A percentile compares a stretch with the other conserved stretches of the same genome.
phyloP scores from a whole-genome alignment of 1,140 invertebrate genomes.

The Pseudomyrmex dendroicus region DNA sequence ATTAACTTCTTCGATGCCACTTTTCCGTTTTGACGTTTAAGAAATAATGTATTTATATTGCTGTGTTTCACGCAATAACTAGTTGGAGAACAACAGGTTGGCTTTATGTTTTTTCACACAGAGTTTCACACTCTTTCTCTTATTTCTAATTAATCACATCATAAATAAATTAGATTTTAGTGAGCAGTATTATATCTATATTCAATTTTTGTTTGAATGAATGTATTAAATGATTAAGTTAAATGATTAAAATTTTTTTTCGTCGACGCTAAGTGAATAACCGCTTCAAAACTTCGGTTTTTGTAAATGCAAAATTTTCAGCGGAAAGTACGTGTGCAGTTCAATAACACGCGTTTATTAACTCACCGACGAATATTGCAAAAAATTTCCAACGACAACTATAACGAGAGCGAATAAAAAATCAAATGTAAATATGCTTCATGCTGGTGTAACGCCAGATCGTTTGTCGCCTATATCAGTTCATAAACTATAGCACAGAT shows the following conservation, averaged over 20 bases:
- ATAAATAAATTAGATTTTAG: slow-evolving; percentile 7
- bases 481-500: slow-evolving; percentile 22
- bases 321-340: neutral
- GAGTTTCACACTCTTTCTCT: too few relatives aligned
- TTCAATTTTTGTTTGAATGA: neutral
- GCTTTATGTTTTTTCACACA: too few relatives aligned
- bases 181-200: too few relatives aligned
- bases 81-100: neutral
- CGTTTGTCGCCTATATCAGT: slow-evolving; percentile 11
- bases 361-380: neutral
- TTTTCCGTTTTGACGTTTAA: neutral
- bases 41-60: neutral
- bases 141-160: too few relatives aligned
- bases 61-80: neutral
- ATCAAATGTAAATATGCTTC: slow-evolving; percentile 39
- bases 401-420: slow-evolving; percentile 26
- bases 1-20: slow-evolving; percentile 34
- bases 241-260: neutral
- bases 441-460: neutral
- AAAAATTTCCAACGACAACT: slow-evolving; percentile 28
- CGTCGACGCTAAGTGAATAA: neutral
- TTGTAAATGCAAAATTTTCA: slow-evolving; percentile 17
- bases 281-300: neutral
- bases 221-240: neutral
- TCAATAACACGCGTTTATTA: slow-evolving; percentile 24